These are phyloP conservation scores for Microcebus jonahi DNA, from an alignment of 2,113 vertebrate species.

Conservation along the genomic window DNA sequence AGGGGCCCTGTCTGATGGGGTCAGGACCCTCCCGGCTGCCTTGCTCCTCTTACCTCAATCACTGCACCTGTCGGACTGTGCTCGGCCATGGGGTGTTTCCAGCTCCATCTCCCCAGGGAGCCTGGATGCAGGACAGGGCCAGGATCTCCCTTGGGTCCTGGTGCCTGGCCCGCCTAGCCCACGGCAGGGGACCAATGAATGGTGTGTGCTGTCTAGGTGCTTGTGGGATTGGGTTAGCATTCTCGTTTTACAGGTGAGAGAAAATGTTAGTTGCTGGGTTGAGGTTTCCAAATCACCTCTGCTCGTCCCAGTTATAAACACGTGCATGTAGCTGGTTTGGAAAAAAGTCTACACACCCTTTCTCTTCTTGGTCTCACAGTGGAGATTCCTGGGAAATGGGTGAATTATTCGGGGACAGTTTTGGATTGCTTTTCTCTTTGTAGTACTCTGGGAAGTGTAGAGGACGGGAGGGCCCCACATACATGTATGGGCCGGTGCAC, in stretches of 20 bases:
- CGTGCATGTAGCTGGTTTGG: neutral
- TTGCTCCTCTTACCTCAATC: neutral
- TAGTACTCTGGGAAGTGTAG: neutral
- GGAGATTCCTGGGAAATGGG: neutral
- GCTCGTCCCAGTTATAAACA: neutral
- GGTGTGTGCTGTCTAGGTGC: neutral
- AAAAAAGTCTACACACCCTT: neutral
- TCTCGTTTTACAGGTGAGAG: neutral
- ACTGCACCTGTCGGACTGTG: neutral
- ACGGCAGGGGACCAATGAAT: too few relatives aligned
- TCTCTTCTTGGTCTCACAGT: neutral
- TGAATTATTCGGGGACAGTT: neutral
- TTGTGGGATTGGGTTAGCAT: neutral
- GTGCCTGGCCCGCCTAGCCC: too few relatives aligned
- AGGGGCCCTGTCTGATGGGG: neutral
- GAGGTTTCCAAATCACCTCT: neutral
- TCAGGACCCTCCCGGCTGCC: neutral
- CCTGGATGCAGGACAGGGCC: neutral
- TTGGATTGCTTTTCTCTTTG: neutral
- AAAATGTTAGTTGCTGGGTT: neutral
- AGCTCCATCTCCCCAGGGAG: neutral
- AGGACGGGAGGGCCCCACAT: neutral
- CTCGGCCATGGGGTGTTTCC: neutral
- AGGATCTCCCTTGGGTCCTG: too few relatives aligned
- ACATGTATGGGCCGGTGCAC: neutral